Evolutionary conservation across 2,888 invertebrate genomes (phyloP), one percentile per base, ranked within the genome.

Genomic region (Eilema depressum): DNA sequence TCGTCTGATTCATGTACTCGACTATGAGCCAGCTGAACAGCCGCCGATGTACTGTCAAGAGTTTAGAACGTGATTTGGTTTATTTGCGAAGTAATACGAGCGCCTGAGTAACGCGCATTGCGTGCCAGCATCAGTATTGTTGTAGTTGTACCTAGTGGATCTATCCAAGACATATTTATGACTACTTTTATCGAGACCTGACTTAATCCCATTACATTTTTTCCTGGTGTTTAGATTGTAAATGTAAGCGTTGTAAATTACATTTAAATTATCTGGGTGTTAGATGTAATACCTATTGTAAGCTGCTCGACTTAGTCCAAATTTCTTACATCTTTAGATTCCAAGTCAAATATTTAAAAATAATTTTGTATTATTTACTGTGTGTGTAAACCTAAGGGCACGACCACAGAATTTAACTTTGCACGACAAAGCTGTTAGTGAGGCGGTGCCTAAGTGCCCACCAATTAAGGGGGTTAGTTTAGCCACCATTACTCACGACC

Each of bases 1-100:
- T 85, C 79, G 87, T 87, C 86, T 89, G 87, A 88, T 88, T 90
- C 91, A 90, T 87, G 83, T 82, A 84, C 82, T 85, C 78, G 87
- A 87, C 89, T 90, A 88, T 90, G 88, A 82, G 82, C 75, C 79
- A 75, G 80, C 82, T 87, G 85, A 87, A 86, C 85, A 89, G 83
- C 85, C 86, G 78, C 89, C 90, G 85, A 88, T 92, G 90, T 89
- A 91, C 82, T 83, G 78, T 84, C 80, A 77, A 70, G 77, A 75
- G 75, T 72, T 74, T 79, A 73, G 70, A 81, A 82, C 78, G 79
- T 77, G 72, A 79, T 79, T 82, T 71, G 63, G 75, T 85, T 83
- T 82, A 81, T 78, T 77, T 80, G 81, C 76, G 76, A 66, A 80
- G 79, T 81, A 83, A 83, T 82, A 78, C 78, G 75, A 74, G 75